A percentile compares a stretch with the other conserved stretches of the same genome.
phyloP scores from a whole-genome alignment of 2,113 vertebrate species.

The Eolophus roseicapilla region DNA sequence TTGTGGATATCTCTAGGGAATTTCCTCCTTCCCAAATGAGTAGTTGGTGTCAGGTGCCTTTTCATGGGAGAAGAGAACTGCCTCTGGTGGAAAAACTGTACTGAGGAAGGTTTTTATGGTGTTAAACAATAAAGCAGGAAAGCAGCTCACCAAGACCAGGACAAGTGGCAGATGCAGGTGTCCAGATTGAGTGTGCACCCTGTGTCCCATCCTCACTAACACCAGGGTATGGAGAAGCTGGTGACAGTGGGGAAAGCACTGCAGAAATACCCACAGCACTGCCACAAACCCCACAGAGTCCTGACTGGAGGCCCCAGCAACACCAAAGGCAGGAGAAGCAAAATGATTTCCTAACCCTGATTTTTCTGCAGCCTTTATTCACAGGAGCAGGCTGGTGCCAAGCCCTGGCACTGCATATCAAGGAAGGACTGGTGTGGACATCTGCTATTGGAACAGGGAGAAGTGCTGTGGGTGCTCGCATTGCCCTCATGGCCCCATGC shows the following conservation, averaged over 20 bases:
- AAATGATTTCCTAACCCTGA: not conserved
- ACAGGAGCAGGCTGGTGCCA: not conserved
- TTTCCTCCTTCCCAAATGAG: not conserved
- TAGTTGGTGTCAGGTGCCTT: not conserved
- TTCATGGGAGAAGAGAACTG: not conserved
- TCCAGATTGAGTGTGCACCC: accelerated
- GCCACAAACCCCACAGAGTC: not conserved
- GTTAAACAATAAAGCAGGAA: not conserved
- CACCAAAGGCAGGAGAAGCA: not conserved
- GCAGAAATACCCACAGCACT: not conserved
- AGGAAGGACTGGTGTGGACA: accelerated
- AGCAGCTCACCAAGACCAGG: not conserved
- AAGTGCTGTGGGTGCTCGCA: not conserved
- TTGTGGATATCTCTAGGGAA: not conserved
- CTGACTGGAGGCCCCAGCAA: not conserved
- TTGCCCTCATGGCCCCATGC: accelerated
- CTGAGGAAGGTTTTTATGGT: not conserved
- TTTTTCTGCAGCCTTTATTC: not conserved
- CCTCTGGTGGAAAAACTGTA: not conserved
- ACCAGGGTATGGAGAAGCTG: accelerated
- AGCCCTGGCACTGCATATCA: accelerated
- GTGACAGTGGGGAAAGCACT: not conserved
- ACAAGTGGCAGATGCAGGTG: not conserved
- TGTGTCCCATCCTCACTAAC: not conserved
- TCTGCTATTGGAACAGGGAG: accelerated